Base-by-base conservation (phyloP, 2,888 invertebrate genomes). In the Muscina levida region DNA sequence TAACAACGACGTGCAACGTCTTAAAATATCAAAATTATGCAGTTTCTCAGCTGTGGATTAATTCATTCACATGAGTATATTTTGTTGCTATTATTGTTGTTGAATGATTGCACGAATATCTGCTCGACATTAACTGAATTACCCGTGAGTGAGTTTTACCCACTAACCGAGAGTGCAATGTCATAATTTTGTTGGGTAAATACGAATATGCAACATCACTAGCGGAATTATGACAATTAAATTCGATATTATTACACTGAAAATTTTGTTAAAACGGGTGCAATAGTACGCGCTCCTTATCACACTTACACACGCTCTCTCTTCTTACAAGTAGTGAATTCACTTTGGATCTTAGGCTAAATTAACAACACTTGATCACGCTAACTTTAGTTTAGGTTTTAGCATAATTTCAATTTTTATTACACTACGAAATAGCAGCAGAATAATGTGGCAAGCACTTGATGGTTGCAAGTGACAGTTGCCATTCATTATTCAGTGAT, bases 231-330 rank as follows among this genome's bases (percentile, higher is more conserved):
- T 22, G 24, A 24, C 53, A 53, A 53, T 53, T 53, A 53, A 53
- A 53, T 53, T 5, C 24, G 22, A 17, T 13, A 51, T 53, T 53
- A 73, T 73, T 77, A 77, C 80, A 72, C 24, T 51, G 51, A 44
- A 76, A 53, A 73, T 72, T 68, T 76, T 77, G 76, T 72, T 68
- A 76, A 53, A 53, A 72, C 59, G 72, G 15, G 42, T 66, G 31
- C 76, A 77, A 57, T 76, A 68, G 62, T 73, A 67, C 70, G 22
- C 13, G 19, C 19, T 3, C 22, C 24, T 24, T 51, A 31, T 31
- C 59, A n/a, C 19, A 51, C 5, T 15, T 19, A 15, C 46, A 46
- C 15, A 31, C 46, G 15, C 15, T 46, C 44, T 31, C 37, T 37
- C 37, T 37, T 37, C 37, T 37, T 10, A 37, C 10, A 4, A 44